Evolutionary conservation across 2,888 invertebrate genomes (phyloP).

Genomic region (Pristionchus entomophagus): DNA sequence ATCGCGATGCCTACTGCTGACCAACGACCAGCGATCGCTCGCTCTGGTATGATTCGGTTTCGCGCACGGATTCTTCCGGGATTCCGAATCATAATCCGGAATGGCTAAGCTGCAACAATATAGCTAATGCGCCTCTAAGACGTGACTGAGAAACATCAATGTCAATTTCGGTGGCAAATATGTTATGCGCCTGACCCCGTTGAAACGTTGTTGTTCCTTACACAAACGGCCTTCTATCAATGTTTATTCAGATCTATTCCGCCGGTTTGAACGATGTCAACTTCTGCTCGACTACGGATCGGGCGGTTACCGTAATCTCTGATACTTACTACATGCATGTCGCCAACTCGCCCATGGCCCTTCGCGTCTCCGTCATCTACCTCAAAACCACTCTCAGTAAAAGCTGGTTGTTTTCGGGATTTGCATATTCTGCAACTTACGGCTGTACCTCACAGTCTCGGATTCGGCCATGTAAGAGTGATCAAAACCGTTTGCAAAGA

Average conservation of each 20-base stretch:
- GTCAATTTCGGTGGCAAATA: too few species aligned
- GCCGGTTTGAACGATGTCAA: not conserved
- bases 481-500: too few species aligned
- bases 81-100: too few species aligned
- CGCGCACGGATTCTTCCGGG: too few species aligned
- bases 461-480: not conserved
- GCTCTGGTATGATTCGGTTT: too few species aligned
- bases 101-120: too few species aligned
- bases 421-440: not conserved
- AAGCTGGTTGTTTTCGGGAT: not conserved
- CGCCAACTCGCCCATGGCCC: not conserved
- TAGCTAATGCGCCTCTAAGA: too few species aligned
- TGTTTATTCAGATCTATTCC: not conserved
- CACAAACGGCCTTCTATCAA: too few species aligned
- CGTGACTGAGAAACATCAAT: too few species aligned
- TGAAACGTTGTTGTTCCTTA: too few species aligned
- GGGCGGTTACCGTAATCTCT: not conserved
- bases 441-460: too few species aligned
- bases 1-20: not conserved
- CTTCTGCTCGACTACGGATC: not conserved
- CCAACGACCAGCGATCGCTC: not conserved
- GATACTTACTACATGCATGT: not conserved
- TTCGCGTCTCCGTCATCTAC: not conserved
- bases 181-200: too few species aligned
- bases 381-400: not conserved